Conservation (phyloP, 1,140 invertebrate species). For the Conus ventricosus region DNA sequence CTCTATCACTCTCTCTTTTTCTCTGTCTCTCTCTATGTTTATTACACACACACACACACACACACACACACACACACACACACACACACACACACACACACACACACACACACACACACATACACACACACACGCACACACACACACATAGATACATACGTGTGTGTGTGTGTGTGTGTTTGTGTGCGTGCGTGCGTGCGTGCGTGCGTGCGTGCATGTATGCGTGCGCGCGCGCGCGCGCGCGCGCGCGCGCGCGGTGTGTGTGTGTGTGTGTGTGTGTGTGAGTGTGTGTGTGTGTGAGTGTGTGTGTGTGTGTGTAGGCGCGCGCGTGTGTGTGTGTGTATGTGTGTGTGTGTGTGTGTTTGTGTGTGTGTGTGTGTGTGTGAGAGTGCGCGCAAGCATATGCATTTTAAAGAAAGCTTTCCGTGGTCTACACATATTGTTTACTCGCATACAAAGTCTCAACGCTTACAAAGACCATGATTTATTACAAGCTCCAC, state of each 20-base stretch:
- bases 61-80: no score
- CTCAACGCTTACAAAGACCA: no score
- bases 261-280: background rate
- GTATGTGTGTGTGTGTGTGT: background rate
- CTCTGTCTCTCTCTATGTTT: no score
- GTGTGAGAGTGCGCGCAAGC: background rate
- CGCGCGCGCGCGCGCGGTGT: no score
- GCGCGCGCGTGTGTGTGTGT: background rate
- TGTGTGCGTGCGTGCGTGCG: background rate
- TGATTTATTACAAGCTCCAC: no score
- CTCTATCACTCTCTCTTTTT: no score
- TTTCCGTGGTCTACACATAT: background rate
- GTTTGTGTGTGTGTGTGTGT: background rate
- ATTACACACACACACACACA: no score
- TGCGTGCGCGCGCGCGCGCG: background rate
- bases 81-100: no score
- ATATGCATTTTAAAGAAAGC: background rate
- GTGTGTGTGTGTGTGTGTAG: background rate
- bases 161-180: slow-evolving; percentile 15
- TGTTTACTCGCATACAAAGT: background rate
- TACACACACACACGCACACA: no score
- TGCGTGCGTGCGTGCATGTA: background rate
- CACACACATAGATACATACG: no score
- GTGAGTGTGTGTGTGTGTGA: background rate
- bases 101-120: no score